Conservation (phyloP, 2,113 vertebrate genomes). For the Phylloscopus whistleri region DNA sequence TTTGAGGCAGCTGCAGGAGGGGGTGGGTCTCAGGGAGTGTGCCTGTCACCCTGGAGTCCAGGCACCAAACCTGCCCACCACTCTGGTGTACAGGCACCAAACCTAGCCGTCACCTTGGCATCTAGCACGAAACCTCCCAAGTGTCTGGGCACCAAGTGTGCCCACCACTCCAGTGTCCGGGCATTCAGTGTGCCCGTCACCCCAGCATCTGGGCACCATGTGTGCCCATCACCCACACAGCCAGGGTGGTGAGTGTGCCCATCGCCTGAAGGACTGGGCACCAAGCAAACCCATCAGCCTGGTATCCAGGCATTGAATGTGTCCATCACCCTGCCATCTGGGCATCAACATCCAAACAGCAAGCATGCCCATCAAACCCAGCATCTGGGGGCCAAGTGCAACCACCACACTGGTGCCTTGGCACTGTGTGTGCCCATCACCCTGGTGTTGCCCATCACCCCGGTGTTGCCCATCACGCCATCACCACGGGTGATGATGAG, state of each 20-base stretch:
- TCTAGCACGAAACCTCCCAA: too few species aligned
- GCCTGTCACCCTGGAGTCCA: rapidly evolving
- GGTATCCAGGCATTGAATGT: too few species aligned
- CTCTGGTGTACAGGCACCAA: rapidly evolving
- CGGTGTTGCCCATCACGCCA: neutral
- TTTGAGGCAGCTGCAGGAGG: conserved; percentile 81
- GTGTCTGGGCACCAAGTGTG: too few species aligned
- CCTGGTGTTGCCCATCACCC: neutral
- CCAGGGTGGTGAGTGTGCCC: neutral
- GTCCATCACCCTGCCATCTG: neutral
- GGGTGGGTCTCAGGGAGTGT: neutral
- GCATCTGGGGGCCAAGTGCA: neutral
- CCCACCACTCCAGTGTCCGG: neutral
- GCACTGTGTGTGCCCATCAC: rapidly evolving
- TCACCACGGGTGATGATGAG: neutral
- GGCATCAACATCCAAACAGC: neutral
- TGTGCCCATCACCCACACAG: neutral
- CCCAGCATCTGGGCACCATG: neutral
- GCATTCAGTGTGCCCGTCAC: neutral
- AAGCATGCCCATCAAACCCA: neutral
- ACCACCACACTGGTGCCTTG: neutral
- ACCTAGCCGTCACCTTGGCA: neutral
- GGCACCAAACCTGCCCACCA: neutral
- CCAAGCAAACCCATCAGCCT: neutral
- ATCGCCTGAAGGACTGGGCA: neutral